Evolutionary conservation across 2,113 vertebrate genomes (phyloP).

Genomic region (Lepidothrix coronata): DNA sequence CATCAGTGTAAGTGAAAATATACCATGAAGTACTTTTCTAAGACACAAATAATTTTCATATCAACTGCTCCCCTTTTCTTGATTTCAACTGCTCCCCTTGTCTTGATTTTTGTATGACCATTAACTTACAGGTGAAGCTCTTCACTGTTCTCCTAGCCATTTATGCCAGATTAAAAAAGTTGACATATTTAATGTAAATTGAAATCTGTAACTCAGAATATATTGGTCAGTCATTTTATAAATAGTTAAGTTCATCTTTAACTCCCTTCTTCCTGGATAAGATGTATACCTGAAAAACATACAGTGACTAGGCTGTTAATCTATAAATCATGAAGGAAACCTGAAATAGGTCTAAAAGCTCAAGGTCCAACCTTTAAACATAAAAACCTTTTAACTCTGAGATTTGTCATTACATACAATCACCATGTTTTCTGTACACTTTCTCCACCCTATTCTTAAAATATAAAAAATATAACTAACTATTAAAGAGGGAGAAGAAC

Average conservation of each 20-base stretch:
- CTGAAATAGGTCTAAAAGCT: not conserved
- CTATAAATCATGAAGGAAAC: not conserved
- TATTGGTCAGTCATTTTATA: not conserved
- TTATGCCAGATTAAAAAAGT: not conserved
- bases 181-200: too few species aligned
- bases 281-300: not conserved
- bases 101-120: not conserved
- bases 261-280: not conserved
- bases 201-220: not conserved
- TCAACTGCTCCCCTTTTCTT: not conserved
- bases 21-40: not conserved
- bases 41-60: not conserved
- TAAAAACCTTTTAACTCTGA: not conserved
- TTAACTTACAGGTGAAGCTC: not conserved
- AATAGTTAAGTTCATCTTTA: not conserved
- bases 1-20: conserved; percentile 7
- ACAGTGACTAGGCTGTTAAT: not conserved
- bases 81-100: not conserved
- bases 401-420: not conserved
- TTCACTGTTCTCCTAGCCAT: not conserved
- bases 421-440: not conserved
- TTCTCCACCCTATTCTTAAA: not conserved
- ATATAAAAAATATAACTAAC: not conserved
- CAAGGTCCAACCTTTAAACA: not conserved
- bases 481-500: not conserved